A percentile compares a stretch with the other conserved stretches of the same genome.
Conservation (phyloP, 1,140 invertebrate species). For the Gonatopus flavifemur region DNA sequence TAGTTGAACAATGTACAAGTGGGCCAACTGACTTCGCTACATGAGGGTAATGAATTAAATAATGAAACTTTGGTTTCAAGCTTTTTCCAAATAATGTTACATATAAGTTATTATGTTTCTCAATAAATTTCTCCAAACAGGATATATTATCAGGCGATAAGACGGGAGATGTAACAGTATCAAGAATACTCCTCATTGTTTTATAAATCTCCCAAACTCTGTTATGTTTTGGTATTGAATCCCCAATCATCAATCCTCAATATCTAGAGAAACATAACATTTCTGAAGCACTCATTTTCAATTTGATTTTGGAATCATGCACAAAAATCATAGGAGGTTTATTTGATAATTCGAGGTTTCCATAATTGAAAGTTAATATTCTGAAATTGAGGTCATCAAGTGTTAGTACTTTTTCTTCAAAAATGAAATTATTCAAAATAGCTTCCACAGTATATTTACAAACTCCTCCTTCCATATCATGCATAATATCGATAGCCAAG, state of each 20-base stretch:
- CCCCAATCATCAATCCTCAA: slow-evolving; percentile 29
- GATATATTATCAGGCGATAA: neutral
- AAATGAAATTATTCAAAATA: neutral
- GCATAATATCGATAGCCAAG: slow-evolving; percentile 9
- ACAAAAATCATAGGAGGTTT: neutral
- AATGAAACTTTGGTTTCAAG: slow-evolving; percentile 9
- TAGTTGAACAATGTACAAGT: neutral
- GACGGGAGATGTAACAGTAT: slow-evolving; percentile 4
- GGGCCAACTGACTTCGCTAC: slow-evolving; percentile 2
- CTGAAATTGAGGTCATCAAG: slow-evolving; percentile 7
- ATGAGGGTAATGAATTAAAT: slow-evolving; percentile 5
- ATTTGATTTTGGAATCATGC: slow-evolving; percentile 15
- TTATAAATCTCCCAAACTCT: slow-evolving; percentile 22
- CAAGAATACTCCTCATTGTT: slow-evolving; percentile 18
- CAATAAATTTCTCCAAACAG: neutral
- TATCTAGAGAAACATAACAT: slow-evolving; percentile 28
- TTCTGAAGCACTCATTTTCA: slow-evolving; percentile 23
- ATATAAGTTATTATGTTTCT: slow-evolving; percentile 3
- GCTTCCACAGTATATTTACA: slow-evolving; percentile 1
- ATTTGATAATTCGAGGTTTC: neutral
- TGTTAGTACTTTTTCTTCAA: neutral
- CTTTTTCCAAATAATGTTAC: slow-evolving; percentile 4
- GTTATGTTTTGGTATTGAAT: slow-evolving; percentile 22
- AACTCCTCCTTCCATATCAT: slow-evolving; percentile 15
- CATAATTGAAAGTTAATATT: slow-evolving; percentile 2